phyloP scores from a whole-genome alignment of 2,113 vertebrate species.

The Hepsetus odoe region DNA sequence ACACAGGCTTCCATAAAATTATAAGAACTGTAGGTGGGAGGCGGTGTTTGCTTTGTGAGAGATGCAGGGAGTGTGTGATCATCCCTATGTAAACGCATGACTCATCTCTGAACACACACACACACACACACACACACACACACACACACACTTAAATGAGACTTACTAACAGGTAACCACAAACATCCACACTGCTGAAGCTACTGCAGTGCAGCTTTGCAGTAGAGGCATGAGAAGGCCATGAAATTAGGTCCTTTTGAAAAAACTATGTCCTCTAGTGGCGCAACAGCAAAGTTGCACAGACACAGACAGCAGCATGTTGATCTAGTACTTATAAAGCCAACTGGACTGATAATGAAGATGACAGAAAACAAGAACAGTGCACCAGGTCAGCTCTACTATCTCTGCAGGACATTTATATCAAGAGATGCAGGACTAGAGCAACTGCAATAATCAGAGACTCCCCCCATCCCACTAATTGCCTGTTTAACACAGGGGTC shows the following conservation, averaged over 20 bases:
- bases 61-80: background rate
- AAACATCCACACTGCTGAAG: background rate
- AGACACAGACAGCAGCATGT: background rate
- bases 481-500: too few species aligned
- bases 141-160: background rate
- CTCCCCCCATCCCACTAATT: too few species aligned
- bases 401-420: too few species aligned
- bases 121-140: background rate
- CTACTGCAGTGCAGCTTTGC: constrained; percentile 35
- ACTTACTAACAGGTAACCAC: background rate
- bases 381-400: too few species aligned
- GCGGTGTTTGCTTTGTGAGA: background rate
- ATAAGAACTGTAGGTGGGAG: background rate
- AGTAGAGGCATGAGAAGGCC: background rate
- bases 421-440: too few species aligned
- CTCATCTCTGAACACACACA: constrained; percentile 24
- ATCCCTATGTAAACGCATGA: constrained; percentile 35
- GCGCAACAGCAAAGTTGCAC: background rate
- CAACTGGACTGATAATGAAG: too few species aligned
- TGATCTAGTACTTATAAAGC: background rate
- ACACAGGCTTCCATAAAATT: background rate
- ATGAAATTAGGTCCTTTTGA: too few species aligned
- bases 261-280: constrained; percentile 35
- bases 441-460: too few species aligned
- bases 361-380: too few species aligned